Percentiles rank a stretch among this genome's conserved stretches.
phyloP scores from a whole-genome alignment of 2,113 vertebrate genomes.

The Phylloscopus whistleri region DNA sequence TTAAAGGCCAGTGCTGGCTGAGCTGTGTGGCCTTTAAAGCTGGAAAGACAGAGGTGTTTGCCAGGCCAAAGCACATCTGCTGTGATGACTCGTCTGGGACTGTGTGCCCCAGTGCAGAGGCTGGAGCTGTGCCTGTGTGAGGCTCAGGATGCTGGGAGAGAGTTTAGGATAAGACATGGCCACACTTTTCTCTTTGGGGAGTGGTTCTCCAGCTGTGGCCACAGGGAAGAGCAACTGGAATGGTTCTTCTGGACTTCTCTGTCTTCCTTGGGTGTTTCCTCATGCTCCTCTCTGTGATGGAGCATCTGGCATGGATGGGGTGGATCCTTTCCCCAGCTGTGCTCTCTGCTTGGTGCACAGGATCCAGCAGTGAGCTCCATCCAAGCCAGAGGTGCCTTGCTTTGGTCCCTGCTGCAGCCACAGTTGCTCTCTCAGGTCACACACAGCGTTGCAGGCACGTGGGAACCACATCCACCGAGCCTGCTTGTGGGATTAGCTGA shows the following conservation, averaged over 20 bases:
- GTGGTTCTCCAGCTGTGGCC: not conserved
- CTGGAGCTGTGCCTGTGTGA: not conserved
- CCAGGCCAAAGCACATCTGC: constrained; percentile 9
- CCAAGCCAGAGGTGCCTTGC: not conserved
- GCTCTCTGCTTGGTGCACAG: not conserved
- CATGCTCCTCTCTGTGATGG: not conserved
- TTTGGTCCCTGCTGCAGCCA: not conserved
- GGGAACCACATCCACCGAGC: fast-evolving
- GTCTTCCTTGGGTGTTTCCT: not conserved
- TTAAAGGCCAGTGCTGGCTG: not conserved
- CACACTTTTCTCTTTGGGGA: not conserved
- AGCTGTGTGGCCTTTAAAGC: not conserved
- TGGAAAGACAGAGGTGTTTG: not conserved
- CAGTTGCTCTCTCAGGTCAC: not conserved
- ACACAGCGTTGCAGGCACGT: not conserved
- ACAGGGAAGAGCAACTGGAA: not conserved
- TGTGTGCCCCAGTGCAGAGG: not conserved
- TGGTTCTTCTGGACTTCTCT: not conserved
- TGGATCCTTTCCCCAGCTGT: not conserved
- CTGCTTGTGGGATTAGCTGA: not conserved
- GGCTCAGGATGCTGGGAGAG: not conserved
- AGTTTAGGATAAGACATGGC: not conserved
- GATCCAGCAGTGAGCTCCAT: not conserved
- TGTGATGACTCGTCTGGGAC: not conserved
- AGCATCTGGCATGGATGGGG: not conserved